Conservation (phyloP, 2,113 vertebrate genomes). For the Pelecanus crispus region DNA sequence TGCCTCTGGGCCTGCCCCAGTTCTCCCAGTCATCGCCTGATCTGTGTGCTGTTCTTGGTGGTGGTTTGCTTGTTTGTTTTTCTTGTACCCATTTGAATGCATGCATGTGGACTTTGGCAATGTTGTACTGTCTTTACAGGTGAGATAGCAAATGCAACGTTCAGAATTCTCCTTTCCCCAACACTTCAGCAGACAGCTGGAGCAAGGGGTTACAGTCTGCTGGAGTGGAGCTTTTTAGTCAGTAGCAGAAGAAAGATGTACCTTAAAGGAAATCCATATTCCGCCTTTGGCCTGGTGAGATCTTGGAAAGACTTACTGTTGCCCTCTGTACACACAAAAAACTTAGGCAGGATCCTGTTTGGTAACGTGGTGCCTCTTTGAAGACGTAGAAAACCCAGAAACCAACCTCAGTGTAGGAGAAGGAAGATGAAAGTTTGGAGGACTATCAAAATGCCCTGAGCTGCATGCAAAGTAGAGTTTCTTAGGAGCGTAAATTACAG, state of each 20-base stretch:
- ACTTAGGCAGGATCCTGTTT: background rate
- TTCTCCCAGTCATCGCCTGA: background rate
- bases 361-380: background rate
- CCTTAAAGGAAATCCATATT: background rate
- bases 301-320: background rate
- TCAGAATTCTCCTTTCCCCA: background rate
- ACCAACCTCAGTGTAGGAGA: background rate
- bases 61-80: background rate
- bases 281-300: background rate
- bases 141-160: background rate
- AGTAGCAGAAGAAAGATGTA: background rate
- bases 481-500: background rate
- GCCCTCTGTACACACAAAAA: background rate
- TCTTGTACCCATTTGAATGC: background rate
- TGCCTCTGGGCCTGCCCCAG: background rate
- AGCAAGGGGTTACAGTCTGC: background rate
- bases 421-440: background rate
- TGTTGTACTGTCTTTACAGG: background rate
- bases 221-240: background rate
- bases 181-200: background rate
- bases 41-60: background rate
- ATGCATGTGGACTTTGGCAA: background rate
- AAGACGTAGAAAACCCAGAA: conserved; percentile 21
- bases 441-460: background rate
- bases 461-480: background rate